Conservation (phyloP, 2,888 invertebrate species). For the Hirtodrosophila histrioides region DNA sequence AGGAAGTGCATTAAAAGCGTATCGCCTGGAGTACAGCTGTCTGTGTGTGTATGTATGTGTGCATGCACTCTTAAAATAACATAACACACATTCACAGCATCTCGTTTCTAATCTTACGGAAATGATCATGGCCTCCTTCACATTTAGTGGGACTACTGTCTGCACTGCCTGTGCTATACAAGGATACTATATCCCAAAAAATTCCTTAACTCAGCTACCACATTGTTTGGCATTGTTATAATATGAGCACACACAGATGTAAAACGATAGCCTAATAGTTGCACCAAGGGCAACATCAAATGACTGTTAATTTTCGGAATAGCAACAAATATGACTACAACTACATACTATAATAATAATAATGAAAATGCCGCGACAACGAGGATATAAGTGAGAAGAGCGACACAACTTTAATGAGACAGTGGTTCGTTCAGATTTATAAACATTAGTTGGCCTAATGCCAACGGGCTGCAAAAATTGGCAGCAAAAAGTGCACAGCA, state of each 20-base stretch:
- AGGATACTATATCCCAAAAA: no score
- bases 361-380: conserved; percentile 34
- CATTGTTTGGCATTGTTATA: no score
- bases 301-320: not conserved
- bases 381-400: conserved; percentile 20
- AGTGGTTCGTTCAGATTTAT: conserved; percentile 43
- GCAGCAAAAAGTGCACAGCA: conserved; percentile 8
- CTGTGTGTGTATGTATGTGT: no score
- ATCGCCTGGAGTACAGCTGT: conserved; percentile 6
- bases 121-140: not conserved
- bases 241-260: no score
- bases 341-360: not conserved
- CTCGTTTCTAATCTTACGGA: not conserved
- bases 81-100: conserved; percentile 4
- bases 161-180: not conserved
- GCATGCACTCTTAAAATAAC: no score
- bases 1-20: conserved; percentile 66
- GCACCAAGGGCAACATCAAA: no score
- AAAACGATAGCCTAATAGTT: not conserved
- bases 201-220: no score
- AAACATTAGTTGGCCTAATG: conserved; percentile 57
- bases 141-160: not conserved
- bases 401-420: conserved; percentile 48
- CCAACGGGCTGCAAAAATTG: conserved; percentile 26
- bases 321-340: not conserved